phyloP scores from a whole-genome alignment of 2,113 vertebrate species.

The Microcebus griseorufus region DNA sequence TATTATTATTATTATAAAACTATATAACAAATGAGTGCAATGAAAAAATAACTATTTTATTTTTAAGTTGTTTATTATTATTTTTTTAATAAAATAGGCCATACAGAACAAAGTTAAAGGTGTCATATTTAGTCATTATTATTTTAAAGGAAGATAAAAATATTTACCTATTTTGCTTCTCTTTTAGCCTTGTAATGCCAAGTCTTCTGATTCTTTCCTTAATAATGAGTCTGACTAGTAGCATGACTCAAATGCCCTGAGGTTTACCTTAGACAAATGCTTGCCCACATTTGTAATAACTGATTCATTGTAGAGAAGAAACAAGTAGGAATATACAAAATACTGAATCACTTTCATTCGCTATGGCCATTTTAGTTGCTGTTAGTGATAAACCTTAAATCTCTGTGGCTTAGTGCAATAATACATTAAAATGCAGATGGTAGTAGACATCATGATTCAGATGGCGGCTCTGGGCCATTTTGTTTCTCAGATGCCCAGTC shows the following conservation, averaged over 20 bases:
- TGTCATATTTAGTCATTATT: background rate
- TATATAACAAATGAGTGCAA: background rate
- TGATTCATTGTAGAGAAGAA: background rate
- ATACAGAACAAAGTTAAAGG: background rate
- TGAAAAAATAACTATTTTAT: background rate
- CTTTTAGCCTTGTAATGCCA: background rate
- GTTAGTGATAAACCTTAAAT: background rate
- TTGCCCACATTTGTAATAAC: background rate
- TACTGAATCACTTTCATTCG: background rate
- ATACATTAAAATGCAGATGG: background rate
- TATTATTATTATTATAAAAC: background rate
- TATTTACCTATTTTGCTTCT: background rate
- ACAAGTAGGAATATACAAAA: background rate
- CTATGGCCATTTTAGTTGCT: background rate
- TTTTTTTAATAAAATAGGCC: background rate
- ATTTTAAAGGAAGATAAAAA: background rate
- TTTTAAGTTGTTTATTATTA: background rate
- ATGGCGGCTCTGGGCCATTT: rapidly evolving
- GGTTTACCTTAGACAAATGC: background rate
- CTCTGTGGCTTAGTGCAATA: background rate
- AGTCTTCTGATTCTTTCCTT: background rate
- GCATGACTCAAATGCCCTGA: background rate
- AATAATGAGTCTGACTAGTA: background rate
- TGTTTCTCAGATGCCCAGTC: background rate
- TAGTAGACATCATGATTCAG: background rate